Percentiles rank a stretch among this genome's conserved stretches.
These are phyloP conservation scores for Drosophila leontia DNA, from an alignment of 1,140 invertebrate genomes.

Conservation along the genomic window DNA sequence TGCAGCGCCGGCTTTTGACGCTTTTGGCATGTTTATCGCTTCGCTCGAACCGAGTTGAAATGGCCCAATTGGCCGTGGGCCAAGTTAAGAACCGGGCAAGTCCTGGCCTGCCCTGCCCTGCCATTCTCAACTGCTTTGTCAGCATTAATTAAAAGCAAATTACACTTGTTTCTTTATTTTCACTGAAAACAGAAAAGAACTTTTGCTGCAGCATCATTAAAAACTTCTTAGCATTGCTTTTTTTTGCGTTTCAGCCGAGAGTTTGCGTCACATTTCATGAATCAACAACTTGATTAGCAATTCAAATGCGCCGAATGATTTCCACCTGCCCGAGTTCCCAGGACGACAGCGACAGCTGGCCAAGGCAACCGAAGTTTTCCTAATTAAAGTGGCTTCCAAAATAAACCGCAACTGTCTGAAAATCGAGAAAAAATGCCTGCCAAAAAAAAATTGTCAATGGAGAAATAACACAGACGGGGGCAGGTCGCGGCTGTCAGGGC, in stretches of 20 bases:
- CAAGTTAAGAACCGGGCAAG: slow-evolving; percentile 34
- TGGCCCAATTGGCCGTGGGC: slow-evolving; percentile 48
- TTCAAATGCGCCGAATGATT: slow-evolving; percentile 60
- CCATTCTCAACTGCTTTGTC: slow-evolving; percentile 34
- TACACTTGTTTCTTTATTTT: slow-evolving; percentile 54
- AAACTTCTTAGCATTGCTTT: slow-evolving; percentile 67
- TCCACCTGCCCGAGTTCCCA: slow-evolving; percentile 63
- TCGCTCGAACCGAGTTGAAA: slow-evolving; percentile 34
- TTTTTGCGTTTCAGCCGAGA: slow-evolving; percentile 9
- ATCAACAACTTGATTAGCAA: slow-evolving; percentile 77
- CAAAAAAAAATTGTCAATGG: slow-evolving; percentile 53
- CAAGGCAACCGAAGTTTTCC: slow-evolving; percentile 50
- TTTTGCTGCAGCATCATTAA: slow-evolving; percentile 75
- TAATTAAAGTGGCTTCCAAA: slow-evolving; percentile 74
- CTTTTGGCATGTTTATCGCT: slow-evolving; percentile 55
- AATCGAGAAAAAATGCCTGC: slow-evolving; percentile 29
- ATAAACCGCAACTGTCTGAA: slow-evolving; percentile 50
- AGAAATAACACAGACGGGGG: slow-evolving; percentile 22
- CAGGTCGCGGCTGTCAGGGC: slow-evolving; percentile 23
- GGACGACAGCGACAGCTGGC: slow-evolving; percentile 62
- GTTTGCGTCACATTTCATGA: slow-evolving; percentile 58
- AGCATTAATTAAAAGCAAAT: slow-evolving; percentile 79
- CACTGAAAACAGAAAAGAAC: slow-evolving; percentile 41
- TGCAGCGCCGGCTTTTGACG: slow-evolving; percentile 41
- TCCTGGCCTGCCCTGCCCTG: background rate